Evolutionary conservation across 2,797 vertebrate species (phyloP), one percentile per base, ranked within the genome.

Genomic region (Peromyscus aztecus): DNA sequence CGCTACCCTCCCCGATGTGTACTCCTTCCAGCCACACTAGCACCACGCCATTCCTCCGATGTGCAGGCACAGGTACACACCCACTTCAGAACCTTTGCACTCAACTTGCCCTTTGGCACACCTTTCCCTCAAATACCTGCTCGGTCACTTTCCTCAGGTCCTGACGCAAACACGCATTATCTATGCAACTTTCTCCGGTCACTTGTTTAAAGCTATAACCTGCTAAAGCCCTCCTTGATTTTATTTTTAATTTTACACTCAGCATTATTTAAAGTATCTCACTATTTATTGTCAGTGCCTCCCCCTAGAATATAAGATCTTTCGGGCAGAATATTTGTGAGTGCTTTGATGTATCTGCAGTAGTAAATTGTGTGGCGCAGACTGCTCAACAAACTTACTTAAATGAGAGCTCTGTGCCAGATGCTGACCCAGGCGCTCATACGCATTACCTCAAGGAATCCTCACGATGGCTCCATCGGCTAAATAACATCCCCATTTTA

Each of bases 211-310:
- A 88, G 24, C 29, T 87, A 88, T 40, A 78, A 67, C 6, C 24
- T 76, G 81, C 71, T 52, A 85, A 89, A 12, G 75, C 11, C n/a
- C 75, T 75, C 83, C 49, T 90, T 73, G 59, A 34, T 69, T 89
- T 81, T 83, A 75, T n/a, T 89, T 96, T 89, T 82, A 85, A 86
- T 76, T 87, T 94, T 92, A 78, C 5, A 24, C 8, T 94, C 90
- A 89, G 10, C 61, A 71, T 61, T 83, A 93, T 49, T 75, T 89
- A 86, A 91, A 19, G 34, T 71, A 73, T 76, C 67, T 96, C 93
- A 96, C n/a, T 59, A 76, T 46, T 46, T 94, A 81, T 43, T 55
- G 17, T 43, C 90, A 75, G 7, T 73, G 61, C 76, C 63, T 91
- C n/a, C 46, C 81, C 61, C 46, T 57, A 37, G 76, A 93, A 76